Evolutionary conservation across 2,113 vertebrate genomes (phyloP), one percentile per base, ranked within the genome.

Genomic region (Nipponia nippon): DNA sequence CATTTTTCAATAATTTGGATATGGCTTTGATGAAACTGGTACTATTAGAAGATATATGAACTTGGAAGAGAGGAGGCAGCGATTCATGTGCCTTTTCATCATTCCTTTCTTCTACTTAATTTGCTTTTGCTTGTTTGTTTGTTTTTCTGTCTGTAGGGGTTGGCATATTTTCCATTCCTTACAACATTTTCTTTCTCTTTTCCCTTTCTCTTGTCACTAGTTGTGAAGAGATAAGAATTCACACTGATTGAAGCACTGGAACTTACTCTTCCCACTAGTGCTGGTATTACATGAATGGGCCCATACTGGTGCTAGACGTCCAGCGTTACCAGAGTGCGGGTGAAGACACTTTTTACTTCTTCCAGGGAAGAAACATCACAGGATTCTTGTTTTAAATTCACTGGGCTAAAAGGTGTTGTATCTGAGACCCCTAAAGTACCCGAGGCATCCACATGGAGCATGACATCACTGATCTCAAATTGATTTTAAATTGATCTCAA

Each of bases 321-420:
- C n/a, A 14, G 21, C 61, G 16, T 36, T 42, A 52, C 7, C 19
- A 55, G 30, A 53, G 23, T 40, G 5, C 9, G n/a, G 10, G 17
- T 58, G 26, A 10, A 83, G 15, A 10, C 36, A 13, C 4, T 59
- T 83, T 58, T 58, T 44, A 44, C 27, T 38, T 72, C 67, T 76
- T 76, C 34, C 16, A 29, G 14, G 11, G 3, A 4, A 8, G 1
- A 32, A 65, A 44, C 5, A 63, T 13, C 3, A 22, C 0, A 3
- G 2, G 14, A 62, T 70, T 44, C 23, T 61, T 69, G 29, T 12
- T 86, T 58, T 42, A 58, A 29, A 56, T 63, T 76, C 16, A 20
- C 17, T 75, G 21, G 34, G 34, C 11, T 61, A 67, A 86, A 61
- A 30, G 23, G 12, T 42, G 4, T 69, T 53, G 7, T 50, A 72